Evolutionary conservation across 2,113 vertebrate species (phyloP).

Genomic region (Synodontis membranacea): DNA sequence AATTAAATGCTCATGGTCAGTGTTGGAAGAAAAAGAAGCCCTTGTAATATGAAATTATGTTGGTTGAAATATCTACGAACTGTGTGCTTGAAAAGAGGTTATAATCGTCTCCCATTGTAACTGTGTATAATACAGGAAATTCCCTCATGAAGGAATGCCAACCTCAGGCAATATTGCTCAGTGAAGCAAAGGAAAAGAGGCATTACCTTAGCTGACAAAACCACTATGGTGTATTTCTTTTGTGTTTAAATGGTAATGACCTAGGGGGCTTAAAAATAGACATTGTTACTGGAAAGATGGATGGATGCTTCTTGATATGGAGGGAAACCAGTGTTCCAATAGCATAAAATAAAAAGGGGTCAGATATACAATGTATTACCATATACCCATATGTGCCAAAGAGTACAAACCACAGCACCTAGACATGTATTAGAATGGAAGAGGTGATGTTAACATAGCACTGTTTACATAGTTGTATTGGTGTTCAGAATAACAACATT

Average conservation of each 20-base stretch:
- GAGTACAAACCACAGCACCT: neutral
- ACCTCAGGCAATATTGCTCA: conserved; percentile 28
- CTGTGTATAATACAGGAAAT: neutral
- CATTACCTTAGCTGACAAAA: conserved; percentile 34
- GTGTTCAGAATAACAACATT: neutral
- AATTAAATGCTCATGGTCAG: neutral
- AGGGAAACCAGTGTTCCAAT: neutral
- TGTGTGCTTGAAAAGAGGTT: neutral
- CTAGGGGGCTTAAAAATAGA: conserved; percentile 5
- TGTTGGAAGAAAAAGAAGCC: neutral
- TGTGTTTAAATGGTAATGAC: neutral
- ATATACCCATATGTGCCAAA: neutral
- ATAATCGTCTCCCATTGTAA: neutral
- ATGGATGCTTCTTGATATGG: neutral
- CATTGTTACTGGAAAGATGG: neutral
- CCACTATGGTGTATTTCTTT: conserved; percentile 24
- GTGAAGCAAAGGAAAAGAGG: conserved; percentile 34
- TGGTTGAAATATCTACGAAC: neutral
- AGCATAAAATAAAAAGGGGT: neutral
- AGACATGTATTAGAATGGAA: neutral
- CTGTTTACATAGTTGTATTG: neutral
- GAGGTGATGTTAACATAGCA: neutral
- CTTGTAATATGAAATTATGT: neutral
- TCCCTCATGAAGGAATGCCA: conserved; percentile 1
- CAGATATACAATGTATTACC: neutral